These are phyloP conservation scores for Euglossa dilemma DNA, from an alignment of 1,140 invertebrate genomes.

Conservation along the genomic window DNA sequence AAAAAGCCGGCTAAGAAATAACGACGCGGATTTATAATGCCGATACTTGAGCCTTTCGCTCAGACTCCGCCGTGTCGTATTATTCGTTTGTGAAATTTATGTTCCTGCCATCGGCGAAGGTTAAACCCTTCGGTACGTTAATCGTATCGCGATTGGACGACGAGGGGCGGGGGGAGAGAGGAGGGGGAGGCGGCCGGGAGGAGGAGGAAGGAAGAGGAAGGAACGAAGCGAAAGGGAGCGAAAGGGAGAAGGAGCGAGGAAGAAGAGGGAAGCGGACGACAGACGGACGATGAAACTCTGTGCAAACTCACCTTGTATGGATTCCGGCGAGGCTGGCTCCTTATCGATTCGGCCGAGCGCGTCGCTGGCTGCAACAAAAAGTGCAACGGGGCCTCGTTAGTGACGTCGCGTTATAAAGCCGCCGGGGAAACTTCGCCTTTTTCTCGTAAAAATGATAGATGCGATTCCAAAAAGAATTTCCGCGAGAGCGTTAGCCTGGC, in stretches of 20 bases:
- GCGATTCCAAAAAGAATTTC: slow-evolving; percentile 34
- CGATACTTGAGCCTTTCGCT: slow-evolving; percentile 45
- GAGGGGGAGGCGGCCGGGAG: background rate
- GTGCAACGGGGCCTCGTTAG: slow-evolving; percentile 63
- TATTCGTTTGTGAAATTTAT: slow-evolving; percentile 60
- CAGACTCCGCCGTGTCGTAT: slow-evolving; percentile 43
- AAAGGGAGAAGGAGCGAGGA: background rate
- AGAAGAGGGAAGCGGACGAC: slow-evolving; percentile 35
- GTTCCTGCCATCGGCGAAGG: slow-evolving; percentile 56
- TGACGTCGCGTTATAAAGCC: slow-evolving; percentile 56
- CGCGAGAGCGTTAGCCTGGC: background rate
- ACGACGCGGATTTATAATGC: slow-evolving; percentile 56
- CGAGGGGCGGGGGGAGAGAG: no score
- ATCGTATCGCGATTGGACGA: slow-evolving; percentile 43
- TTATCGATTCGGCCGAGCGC: slow-evolving; percentile 80
- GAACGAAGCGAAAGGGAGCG: no score
- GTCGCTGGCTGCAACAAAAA: slow-evolving; percentile 81
- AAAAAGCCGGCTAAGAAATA: slow-evolving; percentile 51
- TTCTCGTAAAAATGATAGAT: slow-evolving; percentile 48
- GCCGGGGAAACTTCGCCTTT: slow-evolving; percentile 54
- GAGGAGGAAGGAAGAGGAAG: background rate
- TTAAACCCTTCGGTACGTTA: slow-evolving; percentile 58
- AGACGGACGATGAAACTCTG: slow-evolving; percentile 55
- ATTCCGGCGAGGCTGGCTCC: slow-evolving; percentile 79
- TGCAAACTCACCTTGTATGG: slow-evolving; percentile 78